phyloP scores from a whole-genome alignment of 2,113 vertebrate genomes.

The Lagopus leucura region DNA sequence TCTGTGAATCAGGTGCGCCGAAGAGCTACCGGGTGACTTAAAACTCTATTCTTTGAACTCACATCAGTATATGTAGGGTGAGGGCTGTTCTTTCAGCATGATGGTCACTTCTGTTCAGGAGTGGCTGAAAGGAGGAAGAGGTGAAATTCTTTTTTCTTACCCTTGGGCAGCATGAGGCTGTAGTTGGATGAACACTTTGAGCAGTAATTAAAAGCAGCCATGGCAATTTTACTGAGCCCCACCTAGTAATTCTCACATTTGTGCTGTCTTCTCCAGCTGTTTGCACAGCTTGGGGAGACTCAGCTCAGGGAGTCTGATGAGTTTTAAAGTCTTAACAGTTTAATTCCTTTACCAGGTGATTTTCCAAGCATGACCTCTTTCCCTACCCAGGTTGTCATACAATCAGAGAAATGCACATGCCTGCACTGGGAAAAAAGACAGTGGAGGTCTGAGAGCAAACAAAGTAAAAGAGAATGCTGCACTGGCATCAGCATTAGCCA shows the following conservation, averaged over 20 bases:
- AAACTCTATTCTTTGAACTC: not conserved
- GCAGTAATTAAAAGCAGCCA: not conserved
- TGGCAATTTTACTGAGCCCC: not conserved
- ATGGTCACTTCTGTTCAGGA: not conserved
- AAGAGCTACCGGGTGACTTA: not conserved
- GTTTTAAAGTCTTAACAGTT: not conserved
- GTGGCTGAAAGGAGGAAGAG: too few species aligned
- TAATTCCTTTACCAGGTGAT: not conserved
- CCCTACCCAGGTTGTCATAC: not conserved
- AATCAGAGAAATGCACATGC: not conserved
- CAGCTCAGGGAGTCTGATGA: not conserved
- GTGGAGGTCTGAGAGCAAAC: not conserved
- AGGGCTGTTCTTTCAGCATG: not conserved
- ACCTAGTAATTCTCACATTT: not conserved
- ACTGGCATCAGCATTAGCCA: not conserved
- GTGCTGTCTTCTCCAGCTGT: not conserved
- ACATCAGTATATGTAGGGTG: not conserved
- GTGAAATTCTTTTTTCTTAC: not conserved
- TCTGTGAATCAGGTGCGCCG: not conserved
- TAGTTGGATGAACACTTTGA: not conserved
- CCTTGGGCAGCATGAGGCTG: not conserved
- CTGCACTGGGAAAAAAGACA: not conserved
- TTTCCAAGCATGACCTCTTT: not conserved
- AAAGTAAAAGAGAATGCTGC: not conserved
- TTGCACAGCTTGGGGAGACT: not conserved